Evolutionary conservation across 2,113 vertebrate species (phyloP).

Genomic region (Mastomys natalensis): DNA sequence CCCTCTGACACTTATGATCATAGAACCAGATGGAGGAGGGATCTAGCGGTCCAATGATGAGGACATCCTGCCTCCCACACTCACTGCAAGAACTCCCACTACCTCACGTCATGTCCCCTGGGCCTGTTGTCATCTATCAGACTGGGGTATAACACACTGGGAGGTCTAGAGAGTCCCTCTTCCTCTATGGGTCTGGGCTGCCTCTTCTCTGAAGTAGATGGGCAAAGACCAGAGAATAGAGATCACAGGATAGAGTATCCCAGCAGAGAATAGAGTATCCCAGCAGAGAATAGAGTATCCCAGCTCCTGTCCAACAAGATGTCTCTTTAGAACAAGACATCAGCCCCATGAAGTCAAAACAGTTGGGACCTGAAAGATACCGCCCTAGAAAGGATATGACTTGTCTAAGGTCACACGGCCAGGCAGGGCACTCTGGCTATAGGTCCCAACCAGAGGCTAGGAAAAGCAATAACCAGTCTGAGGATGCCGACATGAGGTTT

Average conservation of each 20-base stretch:
- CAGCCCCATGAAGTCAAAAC: neutral
- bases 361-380: neutral
- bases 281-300: neutral
- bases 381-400: neutral
- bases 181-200: neutral
- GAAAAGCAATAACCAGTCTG: neutral
- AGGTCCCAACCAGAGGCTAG: neutral
- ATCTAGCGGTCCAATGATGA: neutral
- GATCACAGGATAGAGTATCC: neutral
- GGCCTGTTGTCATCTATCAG: neutral
- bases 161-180: neutral
- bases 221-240: neutral
- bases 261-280: neutral
- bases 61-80: neutral
- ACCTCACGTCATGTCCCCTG: rapidly evolving
- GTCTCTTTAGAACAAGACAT: neutral
- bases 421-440: neutral
- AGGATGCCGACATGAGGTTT: neutral
- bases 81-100: neutral
- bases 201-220: neutral
- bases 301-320: neutral
- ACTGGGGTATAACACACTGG: neutral
- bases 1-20: neutral
- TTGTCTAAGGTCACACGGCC: neutral
- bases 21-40: neutral